Base-by-base conservation (phyloP, 2,888 invertebrate genomes). In the Sepioteuthis lessoniana region DNA sequence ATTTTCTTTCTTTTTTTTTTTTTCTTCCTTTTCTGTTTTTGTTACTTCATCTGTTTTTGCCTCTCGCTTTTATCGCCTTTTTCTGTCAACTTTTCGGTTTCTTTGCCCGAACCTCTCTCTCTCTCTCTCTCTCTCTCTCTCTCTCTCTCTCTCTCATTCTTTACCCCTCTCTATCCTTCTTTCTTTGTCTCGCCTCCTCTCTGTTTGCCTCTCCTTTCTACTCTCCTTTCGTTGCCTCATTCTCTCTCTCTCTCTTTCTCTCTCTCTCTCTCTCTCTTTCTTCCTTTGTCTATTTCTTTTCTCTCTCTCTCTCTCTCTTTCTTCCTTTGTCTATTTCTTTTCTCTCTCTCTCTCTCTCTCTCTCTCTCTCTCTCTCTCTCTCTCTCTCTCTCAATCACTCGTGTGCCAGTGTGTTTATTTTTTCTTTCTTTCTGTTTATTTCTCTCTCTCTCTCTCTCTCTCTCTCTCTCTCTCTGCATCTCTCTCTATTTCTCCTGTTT, bases 201-300 rank as follows among this genome's bases (percentile, higher is more conserved):
- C n/a, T 31, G n/a, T 76, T 31, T 10, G 7, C 31, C 8, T 76
- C n/a, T n/a, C n/a, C n/a, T 10, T 76, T n/a, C 13, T 8, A n/a
- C n/a, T 76, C 76, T n/a, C 31, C 10, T 0, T n/a, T 10, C 31
- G 0, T 10, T 0, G 2, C n/a, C 16, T 8, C 31, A 2, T 13
- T 13, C 31, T 19, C 76, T 76, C n/a, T 76, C n/a, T n/a, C n/a
- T 76, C 13, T 16, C 8, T n/a, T 10, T 76, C 31, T 76, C 31
- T 76, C 76, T 76, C n/a, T 76, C n/a, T n/a, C 19, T 10, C 25
- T 4, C 16, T 16, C 10, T 25, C 25, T 25, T 25, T 50, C 10
- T 1, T 25, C 16, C 50, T 16, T 2, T 16, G 1, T 50, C 50
- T 25, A 4, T 50, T 2, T 50, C 50, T 16, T 50, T 21, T 25